Conservation (phyloP, 2,797 vertebrate species). For the Alexandromys oeconomus region DNA sequence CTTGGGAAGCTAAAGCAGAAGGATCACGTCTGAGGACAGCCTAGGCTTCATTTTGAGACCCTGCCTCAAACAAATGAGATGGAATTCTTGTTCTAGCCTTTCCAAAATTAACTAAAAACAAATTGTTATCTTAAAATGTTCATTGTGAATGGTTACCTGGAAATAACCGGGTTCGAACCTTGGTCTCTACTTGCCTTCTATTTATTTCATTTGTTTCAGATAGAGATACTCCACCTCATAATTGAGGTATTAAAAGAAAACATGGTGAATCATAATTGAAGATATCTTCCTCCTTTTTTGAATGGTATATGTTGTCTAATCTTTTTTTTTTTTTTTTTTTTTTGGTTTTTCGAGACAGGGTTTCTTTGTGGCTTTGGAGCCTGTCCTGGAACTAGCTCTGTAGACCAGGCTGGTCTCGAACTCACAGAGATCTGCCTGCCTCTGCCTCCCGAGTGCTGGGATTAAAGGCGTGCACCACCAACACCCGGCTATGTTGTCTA, state of each 20-base stretch:
- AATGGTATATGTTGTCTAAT: neutral
- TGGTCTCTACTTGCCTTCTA: neutral
- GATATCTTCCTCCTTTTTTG: neutral
- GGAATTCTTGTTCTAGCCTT: neutral
- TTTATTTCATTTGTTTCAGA: neutral
- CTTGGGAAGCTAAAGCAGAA: neutral
- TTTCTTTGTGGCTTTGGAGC: too few species aligned
- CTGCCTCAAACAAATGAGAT: neutral
- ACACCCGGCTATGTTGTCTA: neutral
- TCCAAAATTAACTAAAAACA: neutral
- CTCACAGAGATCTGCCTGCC: too few species aligned
- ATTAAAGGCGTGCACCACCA: too few species aligned
- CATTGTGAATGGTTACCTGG: neutral
- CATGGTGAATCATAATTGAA: neutral
- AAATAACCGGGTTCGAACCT: neutral
- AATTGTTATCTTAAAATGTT: neutral
- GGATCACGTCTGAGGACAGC: neutral
- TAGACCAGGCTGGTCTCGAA: too few species aligned
- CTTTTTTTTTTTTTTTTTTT: neutral
- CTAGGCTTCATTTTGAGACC: neutral
- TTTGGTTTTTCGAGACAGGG: too few species aligned
- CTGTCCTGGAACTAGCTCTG: too few species aligned
- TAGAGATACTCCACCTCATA: neutral
- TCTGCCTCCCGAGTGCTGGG: too few species aligned
- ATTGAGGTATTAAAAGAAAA: neutral